Conservation (phyloP, 2,888 invertebrate species). For the Folsomia candida region DNA sequence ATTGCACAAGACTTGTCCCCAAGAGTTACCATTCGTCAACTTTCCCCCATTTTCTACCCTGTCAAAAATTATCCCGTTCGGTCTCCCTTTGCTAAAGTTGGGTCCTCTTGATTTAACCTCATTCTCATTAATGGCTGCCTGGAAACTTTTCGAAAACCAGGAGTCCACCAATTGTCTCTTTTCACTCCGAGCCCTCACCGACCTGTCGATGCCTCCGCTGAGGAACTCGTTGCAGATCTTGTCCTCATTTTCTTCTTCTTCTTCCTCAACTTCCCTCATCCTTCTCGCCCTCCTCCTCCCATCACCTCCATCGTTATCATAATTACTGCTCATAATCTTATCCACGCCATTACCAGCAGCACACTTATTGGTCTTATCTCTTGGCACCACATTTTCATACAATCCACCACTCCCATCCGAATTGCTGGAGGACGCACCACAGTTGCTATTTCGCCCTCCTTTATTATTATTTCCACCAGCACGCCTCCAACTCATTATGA, state of each 20-base stretch:
- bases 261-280: too few relatives aligned
- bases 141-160: slow-evolving; percentile 45
- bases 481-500: not conserved
- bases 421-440: not conserved
- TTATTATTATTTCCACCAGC: not conserved
- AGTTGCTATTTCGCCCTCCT: too few relatives aligned
- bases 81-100: too few relatives aligned
- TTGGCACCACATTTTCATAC: not conserved
- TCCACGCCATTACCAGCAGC: not conserved
- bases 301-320: too few relatives aligned
- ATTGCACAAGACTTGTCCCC: not conserved
- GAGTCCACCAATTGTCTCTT: slow-evolving; percentile 42
- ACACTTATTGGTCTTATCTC: not conserved
- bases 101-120: too few relatives aligned
- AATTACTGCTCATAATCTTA: too few relatives aligned
- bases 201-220: slow-evolving; percentile 27
- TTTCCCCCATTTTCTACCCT: too few relatives aligned
- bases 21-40: not conserved
- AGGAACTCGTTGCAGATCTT: not conserved
- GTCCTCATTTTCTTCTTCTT: too few relatives aligned
- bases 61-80: too few relatives aligned
- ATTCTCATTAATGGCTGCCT: not conserved
- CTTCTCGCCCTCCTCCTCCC: too few relatives aligned
- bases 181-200: slow-evolving; percentile 40
- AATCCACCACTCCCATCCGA: not conserved